Base-by-base conservation (phyloP, 2,113 vertebrate genomes). In the Platycercus adscitus region DNA sequence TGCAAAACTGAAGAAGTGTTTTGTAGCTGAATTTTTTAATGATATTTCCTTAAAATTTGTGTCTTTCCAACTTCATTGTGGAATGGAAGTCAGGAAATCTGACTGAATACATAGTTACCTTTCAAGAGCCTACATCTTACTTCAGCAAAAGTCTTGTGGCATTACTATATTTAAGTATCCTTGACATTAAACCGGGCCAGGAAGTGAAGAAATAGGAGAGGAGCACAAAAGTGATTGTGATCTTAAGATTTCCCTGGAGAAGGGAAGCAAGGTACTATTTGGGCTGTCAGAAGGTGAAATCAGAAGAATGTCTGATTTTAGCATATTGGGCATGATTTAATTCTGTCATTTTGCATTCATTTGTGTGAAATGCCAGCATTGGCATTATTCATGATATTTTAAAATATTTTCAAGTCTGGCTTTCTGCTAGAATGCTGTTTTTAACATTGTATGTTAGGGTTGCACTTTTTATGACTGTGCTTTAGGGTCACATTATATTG, bases 221-320 rank as follows among this genome's bases (percentile, higher is more conserved):
- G 95, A 97, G 88, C 97, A 97, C 94, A 97, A 98, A 98, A 97
- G 97, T 96, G 97, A 96, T 93, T 98, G 96, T 70, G 95, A 97
- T 96, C 89, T 75, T 89, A 96, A 98, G 98, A 98, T 98, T 98
- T 99, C 98, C 98, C 98, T 79, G 79, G 98, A 98, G 98, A 97
- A 97, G 97, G 73, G 72, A 86, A 95, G 87, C 78, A 89, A 96
- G 63, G 92, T 94, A 86, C 92, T 78, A 11, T 80, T 97, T 93
- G 78, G 89, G 81, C 82, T 97, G 95, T 93, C 95, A 84, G 97
- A 97, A 98, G 97, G 96, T 98, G 94, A 98, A 97, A 98, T 95
- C 71, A 87, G 88, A 92, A 96, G 92, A 91, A 84, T 93, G 73
- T 95, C 97, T 94, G 61, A n/a, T 96, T 95, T 87, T 87, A 91